These are phyloP conservation scores for Microctenopoma stevenorrisi DNA, from an alignment of 2,797 vertebrate species.

Conservation along the genomic window DNA sequence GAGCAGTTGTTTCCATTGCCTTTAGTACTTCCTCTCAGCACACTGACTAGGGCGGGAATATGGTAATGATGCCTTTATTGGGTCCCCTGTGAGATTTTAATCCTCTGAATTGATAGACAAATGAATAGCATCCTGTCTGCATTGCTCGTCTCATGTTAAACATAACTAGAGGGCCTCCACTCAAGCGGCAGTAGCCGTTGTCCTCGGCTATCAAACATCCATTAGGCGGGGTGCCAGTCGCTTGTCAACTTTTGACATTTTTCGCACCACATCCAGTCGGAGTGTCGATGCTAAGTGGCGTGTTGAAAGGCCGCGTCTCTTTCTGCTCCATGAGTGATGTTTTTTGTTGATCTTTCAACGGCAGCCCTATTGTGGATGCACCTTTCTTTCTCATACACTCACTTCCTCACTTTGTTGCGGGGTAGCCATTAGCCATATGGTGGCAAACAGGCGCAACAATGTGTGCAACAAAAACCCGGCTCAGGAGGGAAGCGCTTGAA, in stretches of 20 bases:
- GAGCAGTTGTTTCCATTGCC: constrained; percentile 59
- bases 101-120: constrained; percentile 72
- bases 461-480: constrained; percentile 46
- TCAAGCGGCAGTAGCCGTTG: constrained; percentile 69
- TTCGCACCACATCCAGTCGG: constrained; percentile 59
- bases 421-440: constrained; percentile 71
- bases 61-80: constrained; percentile 71
- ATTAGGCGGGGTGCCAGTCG: constrained; percentile 79
- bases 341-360: constrained; percentile 65
- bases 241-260: constrained; percentile 78
- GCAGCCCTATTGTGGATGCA: constrained; percentile 48
- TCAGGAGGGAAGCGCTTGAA: constrained; percentile 56
- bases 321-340: constrained; percentile 55
- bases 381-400: constrained; percentile 36
- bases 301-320: constrained; percentile 59
- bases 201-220: constrained; percentile 77
- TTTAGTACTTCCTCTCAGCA: constrained; percentile 55
- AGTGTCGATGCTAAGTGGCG: constrained; percentile 50
- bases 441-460: constrained; percentile 62
- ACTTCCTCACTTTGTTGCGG: constrained; percentile 51
- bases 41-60: constrained; percentile 64
- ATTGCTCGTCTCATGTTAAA: constrained; percentile 66
- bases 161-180: constrained; percentile 68
- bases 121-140: constrained; percentile 72
- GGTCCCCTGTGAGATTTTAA: constrained; percentile 66